These are phyloP conservation scores for Lerema accius DNA, from an alignment of 1,140 invertebrate species.

Conservation along the genomic window DNA sequence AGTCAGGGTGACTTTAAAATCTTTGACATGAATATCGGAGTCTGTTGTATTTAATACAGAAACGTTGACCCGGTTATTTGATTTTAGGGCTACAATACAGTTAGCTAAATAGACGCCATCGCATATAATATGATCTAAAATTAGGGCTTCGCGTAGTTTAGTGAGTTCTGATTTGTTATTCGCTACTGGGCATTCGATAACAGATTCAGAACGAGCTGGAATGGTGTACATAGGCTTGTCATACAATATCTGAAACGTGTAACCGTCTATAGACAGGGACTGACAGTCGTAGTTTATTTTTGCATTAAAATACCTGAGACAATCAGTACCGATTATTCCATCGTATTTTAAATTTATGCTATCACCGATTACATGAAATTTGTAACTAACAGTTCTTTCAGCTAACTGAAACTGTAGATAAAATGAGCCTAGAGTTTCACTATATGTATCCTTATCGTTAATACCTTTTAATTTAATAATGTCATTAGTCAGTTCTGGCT, in stretches of 20 bases:
- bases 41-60: constrained; percentile 39
- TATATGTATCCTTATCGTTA: neutral
- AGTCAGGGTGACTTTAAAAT: neutral
- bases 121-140: neutral
- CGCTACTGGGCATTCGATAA: constrained; percentile 31
- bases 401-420: neutral
- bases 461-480: constrained; percentile 10
- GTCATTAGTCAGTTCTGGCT: neutral
- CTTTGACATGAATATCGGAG: constrained; percentile 34
- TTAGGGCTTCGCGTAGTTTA: neutral
- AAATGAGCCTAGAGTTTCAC: neutral
- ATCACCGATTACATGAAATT: constrained; percentile 6
- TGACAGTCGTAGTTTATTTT: neutral
- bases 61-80: constrained; percentile 36
- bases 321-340: constrained; percentile 6
- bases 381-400: neutral
- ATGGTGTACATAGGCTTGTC: neutral
- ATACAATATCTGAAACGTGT: neutral
- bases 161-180: constrained; percentile 31
- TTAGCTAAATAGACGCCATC: constrained; percentile 38
- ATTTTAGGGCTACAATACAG: constrained; percentile 38
- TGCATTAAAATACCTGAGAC: constrained; percentile 3
- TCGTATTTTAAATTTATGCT: constrained; percentile 6
- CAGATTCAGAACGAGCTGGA: constrained; percentile 4
- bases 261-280: neutral